Percentiles rank a stretch among this genome's conserved stretches.
Conservation (phyloP, 2,113 vertebrate genomes). For the Hippocampus guttulatus region DNA sequence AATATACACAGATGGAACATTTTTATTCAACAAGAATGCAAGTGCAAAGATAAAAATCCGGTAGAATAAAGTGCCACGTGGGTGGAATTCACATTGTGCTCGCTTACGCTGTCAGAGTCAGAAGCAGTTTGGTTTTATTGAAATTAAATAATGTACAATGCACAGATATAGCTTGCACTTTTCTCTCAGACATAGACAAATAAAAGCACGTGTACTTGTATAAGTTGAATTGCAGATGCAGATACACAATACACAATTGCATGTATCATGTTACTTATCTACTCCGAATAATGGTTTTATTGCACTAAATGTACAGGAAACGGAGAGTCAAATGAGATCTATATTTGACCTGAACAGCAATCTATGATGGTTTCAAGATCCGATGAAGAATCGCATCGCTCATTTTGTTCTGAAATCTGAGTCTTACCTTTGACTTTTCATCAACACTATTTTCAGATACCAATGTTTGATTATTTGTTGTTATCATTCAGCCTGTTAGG, state of each 20-base stretch:
- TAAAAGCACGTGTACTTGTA: not conserved
- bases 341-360: too few species aligned
- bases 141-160: not conserved
- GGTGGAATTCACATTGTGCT: slow-evolving; percentile 27
- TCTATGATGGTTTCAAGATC: too few species aligned
- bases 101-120: not conserved
- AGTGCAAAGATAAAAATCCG: slow-evolving; percentile 45
- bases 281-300: not conserved
- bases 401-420: too few species aligned
- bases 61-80: slow-evolving; percentile 33
- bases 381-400: too few species aligned
- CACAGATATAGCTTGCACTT: not conserved
- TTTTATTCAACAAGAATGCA: slow-evolving; percentile 31
- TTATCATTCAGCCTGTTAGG: too few species aligned
- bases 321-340: not conserved
- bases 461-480: not conserved
- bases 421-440: not conserved
- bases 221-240: not conserved
- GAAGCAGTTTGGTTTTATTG: not conserved
- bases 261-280: not conserved
- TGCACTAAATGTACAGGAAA: not conserved
- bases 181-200: not conserved
- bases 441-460: not conserved
- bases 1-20: slow-evolving; percentile 33
- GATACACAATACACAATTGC: not conserved